Evolutionary conservation across 2,797 vertebrate species (phyloP).

Genomic region (Alosa sapidissima): DNA sequence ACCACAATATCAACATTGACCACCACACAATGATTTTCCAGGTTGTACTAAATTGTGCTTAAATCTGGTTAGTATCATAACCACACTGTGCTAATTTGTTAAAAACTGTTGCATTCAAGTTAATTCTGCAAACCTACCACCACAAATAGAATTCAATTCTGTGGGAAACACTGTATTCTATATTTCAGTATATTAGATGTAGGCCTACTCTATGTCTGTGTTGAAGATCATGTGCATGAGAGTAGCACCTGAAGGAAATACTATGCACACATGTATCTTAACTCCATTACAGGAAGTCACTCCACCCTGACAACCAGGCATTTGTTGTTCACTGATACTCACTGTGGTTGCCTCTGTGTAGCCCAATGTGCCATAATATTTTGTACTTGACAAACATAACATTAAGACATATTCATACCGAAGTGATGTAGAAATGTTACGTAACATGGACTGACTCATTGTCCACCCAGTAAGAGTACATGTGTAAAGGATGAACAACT

Average conservation of each 20-base stretch:
- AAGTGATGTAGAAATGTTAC: not conserved
- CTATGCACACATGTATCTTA: not conserved
- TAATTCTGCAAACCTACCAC: too few relatives aligned
- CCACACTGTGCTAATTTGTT: too few relatives aligned
- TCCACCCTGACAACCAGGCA: not conserved
- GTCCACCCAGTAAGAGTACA: not conserved
- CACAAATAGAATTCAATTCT: too few relatives aligned
- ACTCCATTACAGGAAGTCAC: not conserved
- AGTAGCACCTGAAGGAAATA: not conserved
- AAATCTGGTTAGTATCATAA: too few relatives aligned
- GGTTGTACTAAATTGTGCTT: too few relatives aligned
- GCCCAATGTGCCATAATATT: not conserved
- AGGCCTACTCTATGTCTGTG: not conserved
- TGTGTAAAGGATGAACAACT: not conserved
- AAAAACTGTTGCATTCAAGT: too few relatives aligned
- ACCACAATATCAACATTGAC: too few relatives aligned
- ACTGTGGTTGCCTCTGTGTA: not conserved
- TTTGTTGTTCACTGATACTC: not conserved
- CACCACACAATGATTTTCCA: too few relatives aligned
- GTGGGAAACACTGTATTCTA: too few relatives aligned
- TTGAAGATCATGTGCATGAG: not conserved
- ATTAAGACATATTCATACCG: not conserved
- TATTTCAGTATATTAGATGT: not conserved
- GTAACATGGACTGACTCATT: not conserved
- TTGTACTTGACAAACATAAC: not conserved